Percentiles rank a stretch among this genome's conserved stretches.
Evolutionary conservation across 2,888 invertebrate species (phyloP).

Genomic region (Mechanitis messenoides): DNA sequence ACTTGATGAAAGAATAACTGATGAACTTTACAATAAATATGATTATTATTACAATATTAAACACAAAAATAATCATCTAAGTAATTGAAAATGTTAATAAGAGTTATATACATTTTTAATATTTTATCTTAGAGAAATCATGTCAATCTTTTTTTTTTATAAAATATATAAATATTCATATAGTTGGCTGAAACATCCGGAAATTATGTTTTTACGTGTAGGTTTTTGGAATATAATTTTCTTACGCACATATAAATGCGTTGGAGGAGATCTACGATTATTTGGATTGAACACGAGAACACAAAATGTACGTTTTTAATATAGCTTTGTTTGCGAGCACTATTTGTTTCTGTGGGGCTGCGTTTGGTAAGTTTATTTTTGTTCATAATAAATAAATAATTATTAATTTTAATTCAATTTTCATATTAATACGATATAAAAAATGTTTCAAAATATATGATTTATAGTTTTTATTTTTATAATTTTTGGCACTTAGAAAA

Average conservation of each 20-base stretch:
- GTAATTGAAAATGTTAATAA: too few relatives aligned
- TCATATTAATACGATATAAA: too few relatives aligned
- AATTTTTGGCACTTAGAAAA: too few relatives aligned
- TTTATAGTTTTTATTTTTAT: too few relatives aligned
- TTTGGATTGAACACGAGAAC: conserved; percentile 10
- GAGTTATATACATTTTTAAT: too few relatives aligned
- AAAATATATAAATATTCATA: not conserved
- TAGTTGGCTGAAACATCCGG: conserved; percentile 5
- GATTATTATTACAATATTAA: too few relatives aligned
- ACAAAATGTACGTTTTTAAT: conserved; percentile 24
- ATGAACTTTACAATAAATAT: too few relatives aligned
- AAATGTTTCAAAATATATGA: too few relatives aligned
- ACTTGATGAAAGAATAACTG: too few relatives aligned
- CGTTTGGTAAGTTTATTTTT: conserved; percentile 22
- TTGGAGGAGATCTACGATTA: conserved; percentile 5
- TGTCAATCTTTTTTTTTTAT: not conserved
- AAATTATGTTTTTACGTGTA: conserved; percentile 4
- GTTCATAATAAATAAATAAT: conserved; percentile 6
- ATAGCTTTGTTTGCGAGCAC: conserved; percentile 10
- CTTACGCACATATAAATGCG: conserved; percentile 14
- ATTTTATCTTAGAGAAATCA: too few relatives aligned
- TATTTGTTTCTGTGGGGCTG: conserved; percentile 18
- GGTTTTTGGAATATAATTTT: conserved; percentile 3
- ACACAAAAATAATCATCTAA: too few relatives aligned
- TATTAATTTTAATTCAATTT: not conserved